These are phyloP conservation scores for Macquaria ambigua DNA, from an alignment of 2,113 vertebrate genomes.

Conservation along the genomic window DNA sequence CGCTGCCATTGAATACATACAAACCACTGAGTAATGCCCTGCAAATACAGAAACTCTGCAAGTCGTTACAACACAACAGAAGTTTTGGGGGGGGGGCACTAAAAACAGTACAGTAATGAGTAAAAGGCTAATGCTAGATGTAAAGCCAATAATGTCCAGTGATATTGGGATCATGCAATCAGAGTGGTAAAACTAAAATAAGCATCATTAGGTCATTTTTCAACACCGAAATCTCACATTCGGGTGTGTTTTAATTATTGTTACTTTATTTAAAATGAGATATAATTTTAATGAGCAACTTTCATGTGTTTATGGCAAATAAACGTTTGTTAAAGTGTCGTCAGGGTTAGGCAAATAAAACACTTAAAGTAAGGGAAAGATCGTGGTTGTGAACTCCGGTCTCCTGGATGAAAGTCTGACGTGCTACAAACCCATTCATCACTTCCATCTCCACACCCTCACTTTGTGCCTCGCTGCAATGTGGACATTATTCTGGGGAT, in stretches of 20 bases:
- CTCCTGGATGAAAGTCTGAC: not conserved
- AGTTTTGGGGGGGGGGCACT: not conserved
- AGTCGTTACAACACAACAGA: not conserved
- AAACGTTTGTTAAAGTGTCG: not conserved
- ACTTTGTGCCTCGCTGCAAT: not conserved
- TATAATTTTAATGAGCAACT: no score
- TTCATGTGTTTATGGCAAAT: not conserved
- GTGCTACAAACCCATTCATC: not conserved
- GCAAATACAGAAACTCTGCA: no score
- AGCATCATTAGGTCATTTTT: not conserved
- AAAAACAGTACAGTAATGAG: not conserved
- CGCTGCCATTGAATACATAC: no score
- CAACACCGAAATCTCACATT: no score
- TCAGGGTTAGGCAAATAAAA: not conserved
- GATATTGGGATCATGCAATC: not conserved
- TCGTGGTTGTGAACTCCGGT: not conserved
- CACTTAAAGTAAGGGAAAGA: not conserved
- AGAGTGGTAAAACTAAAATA: not conserved
- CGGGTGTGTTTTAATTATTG: no score
- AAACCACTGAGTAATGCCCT: no score
- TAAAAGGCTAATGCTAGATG: not conserved
- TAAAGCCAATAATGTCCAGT: not conserved
- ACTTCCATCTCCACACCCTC: not conserved
- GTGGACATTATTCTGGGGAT: not conserved
- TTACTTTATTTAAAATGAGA: no score